A percentile compares a stretch with the other conserved stretches of the same genome.
Evolutionary conservation across 2,888 invertebrate species (phyloP).

Genomic region (Acronicta aceris): DNA sequence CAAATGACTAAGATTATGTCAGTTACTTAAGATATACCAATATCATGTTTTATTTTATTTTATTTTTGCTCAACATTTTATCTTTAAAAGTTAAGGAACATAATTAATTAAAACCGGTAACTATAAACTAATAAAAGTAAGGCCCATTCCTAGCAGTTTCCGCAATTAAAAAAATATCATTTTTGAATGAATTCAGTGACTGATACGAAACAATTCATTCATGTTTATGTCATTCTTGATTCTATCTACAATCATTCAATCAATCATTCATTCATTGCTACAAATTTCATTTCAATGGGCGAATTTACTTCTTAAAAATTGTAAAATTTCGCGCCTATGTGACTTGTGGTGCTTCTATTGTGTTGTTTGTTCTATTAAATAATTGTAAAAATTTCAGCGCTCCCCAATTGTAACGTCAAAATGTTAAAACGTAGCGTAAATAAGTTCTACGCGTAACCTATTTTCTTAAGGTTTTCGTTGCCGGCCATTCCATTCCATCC

Average conservation of each 20-base stretch:
- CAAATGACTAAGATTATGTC: no score
- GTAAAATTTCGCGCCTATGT: slow-evolving; percentile 12
- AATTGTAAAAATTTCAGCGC: slow-evolving; percentile 10
- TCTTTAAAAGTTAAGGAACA: not conserved
- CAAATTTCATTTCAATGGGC: slow-evolving; percentile 39
- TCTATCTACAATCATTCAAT: slow-evolving; percentile 29
- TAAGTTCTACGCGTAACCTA: slow-evolving; percentile 49
- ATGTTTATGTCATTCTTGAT: slow-evolving; percentile 47
- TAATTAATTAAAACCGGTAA: slow-evolving; percentile 27
- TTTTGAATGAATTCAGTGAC: slow-evolving; percentile 24
- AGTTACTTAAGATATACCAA: no score
- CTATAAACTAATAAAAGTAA: not conserved
- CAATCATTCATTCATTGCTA: slow-evolving; percentile 43
- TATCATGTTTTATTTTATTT: no score
- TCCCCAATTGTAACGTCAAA: slow-evolving; percentile 3
- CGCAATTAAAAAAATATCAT: slow-evolving; percentile 26
- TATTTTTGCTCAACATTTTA: no score
- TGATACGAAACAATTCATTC: slow-evolving; percentile 25
- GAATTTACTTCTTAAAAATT: slow-evolving; percentile 30
- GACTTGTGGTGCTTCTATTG: slow-evolving; percentile 5
- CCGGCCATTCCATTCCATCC: slow-evolving; percentile 57
- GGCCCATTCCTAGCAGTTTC: slow-evolving; percentile 37
- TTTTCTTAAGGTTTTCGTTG: slow-evolving; percentile 38
- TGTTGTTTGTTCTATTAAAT: not conserved
- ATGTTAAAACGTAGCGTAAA: slow-evolving; percentile 35